A percentile compares a stretch with the other conserved stretches of the same genome.
Conservation (phyloP, 2,888 invertebrate species). For the Sarcophaga subvicina region DNA sequence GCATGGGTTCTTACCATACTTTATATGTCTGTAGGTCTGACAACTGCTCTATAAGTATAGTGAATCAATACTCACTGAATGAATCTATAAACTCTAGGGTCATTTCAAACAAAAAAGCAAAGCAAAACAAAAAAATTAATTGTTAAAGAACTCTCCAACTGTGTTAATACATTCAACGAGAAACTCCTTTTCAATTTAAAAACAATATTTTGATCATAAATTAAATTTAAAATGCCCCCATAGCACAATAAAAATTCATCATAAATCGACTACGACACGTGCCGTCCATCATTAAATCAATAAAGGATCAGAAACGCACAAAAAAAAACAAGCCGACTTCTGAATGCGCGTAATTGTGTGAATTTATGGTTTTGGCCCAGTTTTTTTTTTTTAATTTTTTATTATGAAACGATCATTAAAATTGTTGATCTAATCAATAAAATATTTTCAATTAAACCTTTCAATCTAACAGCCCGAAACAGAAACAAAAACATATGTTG, state of each 20-base stretch:
- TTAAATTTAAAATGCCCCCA: conserved; percentile 8
- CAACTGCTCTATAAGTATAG: too few relatives aligned
- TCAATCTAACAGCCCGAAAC: conserved; percentile 13
- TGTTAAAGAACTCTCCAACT: too few relatives aligned
- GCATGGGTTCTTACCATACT: too few relatives aligned
- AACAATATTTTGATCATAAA: conserved; percentile 13
- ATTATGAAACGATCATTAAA: conserved; percentile 71
- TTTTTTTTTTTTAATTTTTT: background rate
- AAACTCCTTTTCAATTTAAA: background rate
- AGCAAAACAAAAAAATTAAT: too few relatives aligned
- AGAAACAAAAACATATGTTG: conserved; percentile 38
- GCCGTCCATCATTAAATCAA: conserved; percentile 67
- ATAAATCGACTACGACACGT: conserved; percentile 62
- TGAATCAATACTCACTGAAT: too few relatives aligned
- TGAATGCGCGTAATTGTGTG: conserved; percentile 57
- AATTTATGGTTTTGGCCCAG: conserved; percentile 54
- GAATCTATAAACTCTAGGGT: too few relatives aligned
- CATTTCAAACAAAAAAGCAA: too few relatives aligned
- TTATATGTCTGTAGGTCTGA: too few relatives aligned
- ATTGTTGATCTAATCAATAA: conserved; percentile 73
- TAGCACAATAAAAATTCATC: conserved; percentile 51
- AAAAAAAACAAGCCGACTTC: background rate
- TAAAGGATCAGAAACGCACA: background rate
- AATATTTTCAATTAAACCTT: conserved; percentile 73
- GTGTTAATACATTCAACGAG: background rate